Evolutionary conservation across 1,140 invertebrate species (phyloP), one percentile per base, ranked within the genome.

Genomic region (Zaprionus davidi): DNA sequence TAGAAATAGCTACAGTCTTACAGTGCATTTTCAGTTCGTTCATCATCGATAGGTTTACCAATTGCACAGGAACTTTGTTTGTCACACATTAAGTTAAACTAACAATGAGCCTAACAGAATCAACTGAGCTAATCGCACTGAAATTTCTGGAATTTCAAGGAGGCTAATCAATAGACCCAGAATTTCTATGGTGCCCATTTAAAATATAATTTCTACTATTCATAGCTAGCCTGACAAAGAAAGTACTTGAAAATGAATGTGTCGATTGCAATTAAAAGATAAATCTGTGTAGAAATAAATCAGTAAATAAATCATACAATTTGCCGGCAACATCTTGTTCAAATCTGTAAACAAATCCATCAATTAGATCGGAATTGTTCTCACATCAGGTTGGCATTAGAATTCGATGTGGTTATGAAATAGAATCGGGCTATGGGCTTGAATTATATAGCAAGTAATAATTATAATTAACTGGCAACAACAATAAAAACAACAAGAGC

Each of bases 381-480:
- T 41, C 17, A 36, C 24, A 62, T 55, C 24, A 41, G 5, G 49
- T n/a, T 64, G 68, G 53, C 64, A 82, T 82, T 78, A 49, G 36
- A 58, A 82, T 76, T 64, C 46, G 28, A 57, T 49, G 57, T 60
- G 55, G 44, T 77, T 64, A 53, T 70, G 66, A 66, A 76, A 66
- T 46, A 41, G 15, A 53, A 79, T 79, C 67, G 71, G 75, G 53
- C 67, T 71, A 57, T 28, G 51, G 55, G 56, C 58, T 63, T 55
- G 72, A 60, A 62, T 71, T 58, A 53, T 66, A 57, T 72, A 76
- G 71, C 58, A 81, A 83, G 72, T 83, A 72, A 81, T 81, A 85
- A 84, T 84, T 84, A 85, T 78, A 78, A 81, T 78, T 81, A 81
- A 64, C 82, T 57, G 82, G 68, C 81, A 71, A 84, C 65, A 38